Evolutionary conservation across 2,113 vertebrate genomes (phyloP).

Genomic region (Tauraco erythrolophus): DNA sequence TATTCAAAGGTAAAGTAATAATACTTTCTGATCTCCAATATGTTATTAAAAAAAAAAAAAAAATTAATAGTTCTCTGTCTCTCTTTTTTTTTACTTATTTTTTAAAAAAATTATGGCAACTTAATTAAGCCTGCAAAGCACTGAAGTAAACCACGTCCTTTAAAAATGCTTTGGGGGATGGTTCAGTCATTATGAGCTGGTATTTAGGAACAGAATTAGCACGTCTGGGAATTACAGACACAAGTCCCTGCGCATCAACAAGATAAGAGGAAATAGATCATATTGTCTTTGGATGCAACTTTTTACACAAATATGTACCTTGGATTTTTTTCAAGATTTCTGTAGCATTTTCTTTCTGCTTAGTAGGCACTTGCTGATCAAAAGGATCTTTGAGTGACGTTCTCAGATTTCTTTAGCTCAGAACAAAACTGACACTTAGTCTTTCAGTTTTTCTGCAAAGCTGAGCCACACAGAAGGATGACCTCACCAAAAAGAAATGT

Average conservation of each 20-base stretch:
- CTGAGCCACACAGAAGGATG: neutral
- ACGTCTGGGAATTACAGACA: neutral
- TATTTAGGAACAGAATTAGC: neutral
- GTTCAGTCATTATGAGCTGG: neutral
- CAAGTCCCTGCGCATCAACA: neutral
- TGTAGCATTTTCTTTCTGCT: neutral
- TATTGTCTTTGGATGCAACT: neutral
- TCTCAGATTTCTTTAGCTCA: constrained; percentile 9
- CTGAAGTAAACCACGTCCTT: neutral
- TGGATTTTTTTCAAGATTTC: neutral
- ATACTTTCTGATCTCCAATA: neutral
- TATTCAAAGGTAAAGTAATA: neutral
- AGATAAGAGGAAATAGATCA: neutral
- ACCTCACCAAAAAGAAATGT: neutral
- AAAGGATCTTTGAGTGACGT: neutral
- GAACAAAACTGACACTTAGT: neutral
- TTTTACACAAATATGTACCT: neutral
- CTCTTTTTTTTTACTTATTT: neutral
- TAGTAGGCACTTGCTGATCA: neutral
- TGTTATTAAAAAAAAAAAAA: no score
- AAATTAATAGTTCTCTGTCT: neutral
- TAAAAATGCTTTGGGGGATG: neutral
- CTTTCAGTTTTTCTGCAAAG: neutral
- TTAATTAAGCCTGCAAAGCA: neutral
- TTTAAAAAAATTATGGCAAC: neutral